These are phyloP conservation scores for Umimayanthus kanabou DNA, from an alignment of 92 coral and sea anemone genomes.

Conservation along the genomic window DNA sequence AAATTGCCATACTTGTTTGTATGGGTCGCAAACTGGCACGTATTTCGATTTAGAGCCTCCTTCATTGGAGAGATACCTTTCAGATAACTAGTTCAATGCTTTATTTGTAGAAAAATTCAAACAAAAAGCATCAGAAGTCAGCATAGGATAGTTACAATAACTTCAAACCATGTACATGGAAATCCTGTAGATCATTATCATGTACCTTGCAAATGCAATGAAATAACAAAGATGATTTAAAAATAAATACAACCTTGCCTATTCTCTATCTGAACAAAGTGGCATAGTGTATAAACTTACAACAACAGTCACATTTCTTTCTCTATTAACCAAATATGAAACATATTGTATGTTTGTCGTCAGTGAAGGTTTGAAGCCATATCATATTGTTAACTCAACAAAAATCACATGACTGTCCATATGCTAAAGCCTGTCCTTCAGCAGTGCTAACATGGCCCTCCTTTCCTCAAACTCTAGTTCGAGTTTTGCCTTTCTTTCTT, in stretches of 20 bases:
- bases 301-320: conserved; percentile 27
- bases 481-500: conserved; percentile 9
- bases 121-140: neutral
- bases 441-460: neutral
- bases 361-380: neutral
- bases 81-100: conserved; percentile 20
- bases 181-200: too few relatives aligned
- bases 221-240: conserved; percentile 6
- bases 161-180: too few relatives aligned
- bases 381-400: conserved; percentile 15
- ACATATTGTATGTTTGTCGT: conserved; percentile 13
- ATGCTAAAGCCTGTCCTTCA: conserved; percentile 14
- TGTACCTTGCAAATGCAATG: conserved; percentile 7
- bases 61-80: conserved; percentile 45
- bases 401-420: neutral
- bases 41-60: conserved; percentile 60
- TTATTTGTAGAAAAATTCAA: neutral
- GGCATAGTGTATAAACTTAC: conserved; percentile 8
- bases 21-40: conserved; percentile 20
- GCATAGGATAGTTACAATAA: neutral
- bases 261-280: conserved; percentile 6
- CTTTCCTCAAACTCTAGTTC: conserved; percentile 21
- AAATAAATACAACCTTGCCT: neutral
- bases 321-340: conserved; percentile 11
- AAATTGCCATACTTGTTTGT: conserved; percentile 47